Conservation (phyloP, 2,113 vertebrate species). For the Odocoileus virginianus region DNA sequence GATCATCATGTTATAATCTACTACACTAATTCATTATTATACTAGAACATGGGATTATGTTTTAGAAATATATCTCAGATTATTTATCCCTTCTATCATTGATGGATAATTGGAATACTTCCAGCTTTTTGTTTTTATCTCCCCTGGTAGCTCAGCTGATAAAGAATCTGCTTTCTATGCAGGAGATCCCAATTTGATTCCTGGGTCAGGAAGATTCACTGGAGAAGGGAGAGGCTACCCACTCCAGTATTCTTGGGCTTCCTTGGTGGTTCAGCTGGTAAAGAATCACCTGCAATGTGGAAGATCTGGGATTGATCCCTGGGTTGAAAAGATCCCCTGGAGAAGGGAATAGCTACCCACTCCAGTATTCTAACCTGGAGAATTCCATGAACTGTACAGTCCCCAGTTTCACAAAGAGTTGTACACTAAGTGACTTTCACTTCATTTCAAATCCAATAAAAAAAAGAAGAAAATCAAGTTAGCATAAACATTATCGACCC, state of each 20-base stretch:
- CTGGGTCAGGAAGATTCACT: neutral
- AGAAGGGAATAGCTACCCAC: neutral
- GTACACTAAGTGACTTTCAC: neutral
- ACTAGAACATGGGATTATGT: neutral
- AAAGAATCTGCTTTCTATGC: neutral
- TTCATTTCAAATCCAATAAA: neutral
- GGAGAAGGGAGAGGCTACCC: neutral
- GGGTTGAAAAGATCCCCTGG: neutral
- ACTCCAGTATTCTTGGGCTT: neutral
- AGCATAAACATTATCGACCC: neutral
- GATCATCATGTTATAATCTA: neutral
- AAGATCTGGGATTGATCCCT: neutral
- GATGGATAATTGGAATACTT: neutral
- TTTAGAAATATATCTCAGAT: neutral
- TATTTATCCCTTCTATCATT: neutral
- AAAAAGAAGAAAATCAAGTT: neutral
- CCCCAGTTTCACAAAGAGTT: neutral
- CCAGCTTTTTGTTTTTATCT: neutral
- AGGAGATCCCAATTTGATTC: neutral
- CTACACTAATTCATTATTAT: neutral
- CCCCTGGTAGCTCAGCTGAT: neutral
- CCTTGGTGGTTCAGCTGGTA: neutral
- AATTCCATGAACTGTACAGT: neutral
- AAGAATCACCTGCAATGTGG: neutral
- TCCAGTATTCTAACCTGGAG: neutral